Conservation (phyloP, 2,888 invertebrate genomes). For the Brachypalpus laphriformis region DNA sequence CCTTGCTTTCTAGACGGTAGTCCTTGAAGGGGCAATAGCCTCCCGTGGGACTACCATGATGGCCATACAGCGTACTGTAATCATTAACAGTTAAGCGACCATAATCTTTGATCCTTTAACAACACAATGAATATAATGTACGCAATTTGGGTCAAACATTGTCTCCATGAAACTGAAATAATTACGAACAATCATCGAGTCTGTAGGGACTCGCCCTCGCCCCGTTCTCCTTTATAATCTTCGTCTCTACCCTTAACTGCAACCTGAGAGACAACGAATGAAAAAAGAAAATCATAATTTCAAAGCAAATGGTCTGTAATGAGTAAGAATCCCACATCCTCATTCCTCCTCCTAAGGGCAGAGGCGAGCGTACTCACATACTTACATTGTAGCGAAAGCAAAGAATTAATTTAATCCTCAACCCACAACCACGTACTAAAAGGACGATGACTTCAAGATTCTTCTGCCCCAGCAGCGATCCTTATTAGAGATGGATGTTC, state of each 20-base stretch:
- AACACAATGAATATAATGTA: too few relatives aligned
- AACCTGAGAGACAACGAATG: neutral
- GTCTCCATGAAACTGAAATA: neutral
- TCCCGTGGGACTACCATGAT: too few relatives aligned
- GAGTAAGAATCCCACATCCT: constrained; percentile 1
- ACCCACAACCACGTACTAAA: neutral
- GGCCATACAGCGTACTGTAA: too few relatives aligned
- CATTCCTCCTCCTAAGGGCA: neutral
- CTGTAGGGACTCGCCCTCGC: neutral
- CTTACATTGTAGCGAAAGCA: neutral
- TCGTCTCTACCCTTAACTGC: neutral
- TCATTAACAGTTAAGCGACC: too few relatives aligned
- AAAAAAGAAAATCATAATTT: constrained; percentile 3
- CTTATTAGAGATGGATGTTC: neutral
- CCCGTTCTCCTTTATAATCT: neutral
- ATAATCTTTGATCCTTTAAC: too few relatives aligned
- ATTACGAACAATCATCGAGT: neutral
- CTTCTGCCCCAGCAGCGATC: neutral
- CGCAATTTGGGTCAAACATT: neutral
- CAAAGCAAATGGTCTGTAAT: constrained; percentile 4
- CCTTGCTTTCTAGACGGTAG: too few relatives aligned
- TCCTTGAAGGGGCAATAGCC: too few relatives aligned
- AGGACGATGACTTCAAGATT: neutral
- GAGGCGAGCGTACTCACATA: neutral
- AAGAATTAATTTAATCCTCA: neutral